Conservation (phyloP, 2,888 invertebrate genomes). For the Cylindroiulus punctatus region DNA sequence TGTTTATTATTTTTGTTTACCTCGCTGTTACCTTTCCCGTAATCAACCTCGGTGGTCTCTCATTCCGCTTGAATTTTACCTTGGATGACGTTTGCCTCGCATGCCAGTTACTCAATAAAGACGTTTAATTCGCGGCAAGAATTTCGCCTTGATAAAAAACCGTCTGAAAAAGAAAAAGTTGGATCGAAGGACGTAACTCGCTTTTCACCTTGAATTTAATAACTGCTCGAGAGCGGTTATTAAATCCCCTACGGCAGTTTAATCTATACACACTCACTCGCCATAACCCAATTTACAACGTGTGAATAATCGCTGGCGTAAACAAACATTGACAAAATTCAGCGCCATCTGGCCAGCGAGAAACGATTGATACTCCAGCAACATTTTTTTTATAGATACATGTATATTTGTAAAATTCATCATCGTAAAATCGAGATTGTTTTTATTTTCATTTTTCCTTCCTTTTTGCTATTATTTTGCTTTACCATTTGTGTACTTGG, state of each 20-base stretch:
- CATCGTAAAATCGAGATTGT: too few relatives aligned
- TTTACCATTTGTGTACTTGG: too few relatives aligned
- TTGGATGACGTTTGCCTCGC: neutral
- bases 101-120: conserved; percentile 12
- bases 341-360: too few relatives aligned
- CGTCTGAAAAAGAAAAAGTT: conserved; percentile 13
- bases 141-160: neutral
- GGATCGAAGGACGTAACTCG: conserved; percentile 1
- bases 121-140: neutral
- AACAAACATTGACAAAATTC: neutral
- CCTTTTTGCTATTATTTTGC: too few relatives aligned
- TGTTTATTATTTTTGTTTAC: neutral
- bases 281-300: neutral
- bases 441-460: too few relatives aligned
- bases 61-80: neutral
- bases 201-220: conserved; percentile 14
- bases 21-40: neutral
- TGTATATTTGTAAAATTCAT: too few relatives aligned
- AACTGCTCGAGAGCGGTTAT: neutral
- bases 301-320: neutral
- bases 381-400: too few relatives aligned
- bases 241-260: neutral
- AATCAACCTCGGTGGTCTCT: neutral
- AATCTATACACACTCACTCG: neutral
- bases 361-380: too few relatives aligned